Conservation (phyloP, 2,888 invertebrate genomes). For the Geophilus truncorum region DNA sequence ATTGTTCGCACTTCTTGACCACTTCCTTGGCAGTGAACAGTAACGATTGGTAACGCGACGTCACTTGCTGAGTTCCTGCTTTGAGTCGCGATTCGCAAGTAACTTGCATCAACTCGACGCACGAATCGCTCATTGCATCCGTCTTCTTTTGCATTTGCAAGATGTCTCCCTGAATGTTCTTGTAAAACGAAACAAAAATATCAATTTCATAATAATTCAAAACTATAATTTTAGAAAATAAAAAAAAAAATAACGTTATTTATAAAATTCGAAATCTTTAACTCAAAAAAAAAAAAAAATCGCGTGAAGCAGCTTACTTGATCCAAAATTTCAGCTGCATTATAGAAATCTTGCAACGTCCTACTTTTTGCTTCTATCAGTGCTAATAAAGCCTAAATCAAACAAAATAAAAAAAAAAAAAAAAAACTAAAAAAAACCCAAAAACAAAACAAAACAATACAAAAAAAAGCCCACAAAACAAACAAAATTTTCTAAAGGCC, state of each 20-base stretch:
- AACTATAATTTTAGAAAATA: background rate
- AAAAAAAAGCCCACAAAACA: background rate
- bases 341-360: constrained; percentile 33
- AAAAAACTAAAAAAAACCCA: background rate
- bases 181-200: constrained; percentile 43
- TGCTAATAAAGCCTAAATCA: constrained; percentile 33
- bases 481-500: background rate
- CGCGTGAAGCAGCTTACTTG: constrained; percentile 29
- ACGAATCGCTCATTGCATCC: constrained; percentile 78
- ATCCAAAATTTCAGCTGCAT: constrained; percentile 34
- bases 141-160: constrained; percentile 45
- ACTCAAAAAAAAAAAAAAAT: background rate
- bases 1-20: constrained; percentile 85
- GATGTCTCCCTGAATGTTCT: constrained; percentile 60
- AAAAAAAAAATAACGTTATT: background rate
- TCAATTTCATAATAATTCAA: background rate
- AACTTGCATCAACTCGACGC: constrained; percentile 71
- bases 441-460: constrained; percentile 5
- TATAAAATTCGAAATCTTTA: background rate
- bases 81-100: constrained; percentile 82
- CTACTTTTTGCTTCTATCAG: constrained; percentile 34
- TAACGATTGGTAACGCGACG: constrained; percentile 82
- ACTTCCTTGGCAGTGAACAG: constrained; percentile 84
- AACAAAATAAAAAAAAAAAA: background rate
- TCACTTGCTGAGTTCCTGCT: constrained; percentile 81